A percentile compares a stretch with the other conserved stretches of the same genome.
Evolutionary conservation across 2,797 vertebrate species (phyloP).

Genomic region (Peromyscus melanophrys): DNA sequence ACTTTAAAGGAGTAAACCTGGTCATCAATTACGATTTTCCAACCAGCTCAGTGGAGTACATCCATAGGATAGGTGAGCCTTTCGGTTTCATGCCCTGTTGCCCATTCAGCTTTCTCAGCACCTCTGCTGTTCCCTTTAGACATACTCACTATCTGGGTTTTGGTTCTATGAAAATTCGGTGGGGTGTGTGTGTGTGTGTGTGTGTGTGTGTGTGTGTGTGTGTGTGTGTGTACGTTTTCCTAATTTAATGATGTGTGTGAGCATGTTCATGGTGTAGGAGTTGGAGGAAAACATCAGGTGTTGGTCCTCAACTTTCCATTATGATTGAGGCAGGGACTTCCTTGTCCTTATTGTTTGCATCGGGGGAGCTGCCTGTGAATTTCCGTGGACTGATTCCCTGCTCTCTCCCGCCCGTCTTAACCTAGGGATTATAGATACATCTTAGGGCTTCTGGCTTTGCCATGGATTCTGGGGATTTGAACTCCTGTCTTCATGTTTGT

Average conservation of each 20-base stretch:
- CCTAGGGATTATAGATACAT: neutral
- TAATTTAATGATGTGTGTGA: neutral
- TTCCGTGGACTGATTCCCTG: neutral
- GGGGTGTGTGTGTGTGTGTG: neutral
- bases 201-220: neutral
- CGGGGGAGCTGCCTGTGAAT: neutral
- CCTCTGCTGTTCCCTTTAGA: neutral
- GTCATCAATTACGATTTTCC: conserved; percentile 98
- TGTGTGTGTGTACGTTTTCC: neutral
- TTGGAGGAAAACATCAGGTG: neutral
- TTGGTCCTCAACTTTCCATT: neutral
- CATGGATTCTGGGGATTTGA: neutral
- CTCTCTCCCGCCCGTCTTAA: neutral
- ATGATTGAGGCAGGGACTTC: neutral
- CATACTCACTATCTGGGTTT: conserved; percentile 43
- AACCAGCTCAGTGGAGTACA: conserved; percentile 97
- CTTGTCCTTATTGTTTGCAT: neutral
- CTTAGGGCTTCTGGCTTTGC: neutral
- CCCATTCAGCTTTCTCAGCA: neutral
- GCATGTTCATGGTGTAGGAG: neutral
- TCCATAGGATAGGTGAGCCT: conserved; percentile 96
- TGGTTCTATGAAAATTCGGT: conserved; percentile 45
- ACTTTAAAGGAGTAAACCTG: conserved; percentile 98
- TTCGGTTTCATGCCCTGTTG: neutral
- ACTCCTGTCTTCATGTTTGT: neutral